phyloP scores from a whole-genome alignment of 2,888 invertebrate genomes.

The Tubulanus polymorphus region DNA sequence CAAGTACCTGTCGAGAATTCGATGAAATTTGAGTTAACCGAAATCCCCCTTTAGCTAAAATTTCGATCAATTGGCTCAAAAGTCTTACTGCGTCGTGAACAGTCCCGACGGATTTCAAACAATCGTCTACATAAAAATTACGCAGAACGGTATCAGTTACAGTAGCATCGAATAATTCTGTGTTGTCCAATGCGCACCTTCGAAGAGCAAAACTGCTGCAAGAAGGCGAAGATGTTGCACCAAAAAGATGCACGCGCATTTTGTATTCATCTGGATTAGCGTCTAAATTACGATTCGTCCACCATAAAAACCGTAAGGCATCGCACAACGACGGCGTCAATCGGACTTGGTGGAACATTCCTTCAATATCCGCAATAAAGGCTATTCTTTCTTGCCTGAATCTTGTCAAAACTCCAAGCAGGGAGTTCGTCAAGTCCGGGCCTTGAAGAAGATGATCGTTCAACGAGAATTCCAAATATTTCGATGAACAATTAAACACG shows the following conservation, averaged over 20 bases:
- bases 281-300: conserved; percentile 14
- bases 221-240: conserved; percentile 17
- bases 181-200: conserved; percentile 11
- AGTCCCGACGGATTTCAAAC: background rate
- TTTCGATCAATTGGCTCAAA: background rate
- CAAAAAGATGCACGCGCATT: conserved; percentile 19
- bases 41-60: background rate
- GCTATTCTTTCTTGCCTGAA: conserved; percentile 19
- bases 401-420: conserved; percentile 19
- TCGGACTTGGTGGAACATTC: conserved; percentile 24
- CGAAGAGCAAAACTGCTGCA: conserved; percentile 18
- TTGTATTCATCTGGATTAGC: conserved; percentile 13
- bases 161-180: background rate
- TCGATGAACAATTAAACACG: conserved; percentile 15
- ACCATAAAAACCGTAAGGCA: conserved; percentile 23
- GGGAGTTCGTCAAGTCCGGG: conserved; percentile 12
- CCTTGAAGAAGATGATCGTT: conserved; percentile 2
- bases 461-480: background rate
- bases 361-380: conserved; percentile 19
- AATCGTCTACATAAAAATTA: background rate
- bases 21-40: background rate
- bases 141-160: background rate
- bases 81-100: background rate
- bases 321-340: conserved; percentile 18
- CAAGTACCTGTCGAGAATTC: conserved; percentile 12